phyloP scores from a whole-genome alignment of 1,140 invertebrate species.

The Apis cerana region DNA sequence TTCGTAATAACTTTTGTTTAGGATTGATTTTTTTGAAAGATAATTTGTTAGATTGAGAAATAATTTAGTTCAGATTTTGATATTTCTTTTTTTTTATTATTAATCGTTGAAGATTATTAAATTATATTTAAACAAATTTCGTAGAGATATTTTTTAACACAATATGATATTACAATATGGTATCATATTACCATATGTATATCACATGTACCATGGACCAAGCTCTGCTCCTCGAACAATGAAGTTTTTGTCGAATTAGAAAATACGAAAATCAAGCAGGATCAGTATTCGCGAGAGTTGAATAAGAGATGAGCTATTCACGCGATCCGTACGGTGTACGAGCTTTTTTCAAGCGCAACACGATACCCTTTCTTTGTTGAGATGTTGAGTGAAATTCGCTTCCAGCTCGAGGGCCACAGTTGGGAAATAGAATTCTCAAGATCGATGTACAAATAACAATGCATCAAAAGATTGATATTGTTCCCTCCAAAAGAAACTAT shows the following conservation, averaged over 20 bases:
- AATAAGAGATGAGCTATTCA: constrained; percentile 27
- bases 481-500: neutral
- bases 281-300: neutral
- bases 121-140: too few relatives aligned
- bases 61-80: too few relatives aligned
- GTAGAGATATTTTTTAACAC: too few relatives aligned
- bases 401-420: neutral
- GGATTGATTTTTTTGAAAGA: too few relatives aligned
- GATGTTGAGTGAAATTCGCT: constrained; percentile 1
- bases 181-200: too few relatives aligned
- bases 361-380: neutral
- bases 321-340: neutral
- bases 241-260: neutral
- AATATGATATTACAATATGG: too few relatives aligned
- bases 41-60: too few relatives aligned
- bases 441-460: constrained; percentile 8
- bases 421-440: constrained; percentile 12
- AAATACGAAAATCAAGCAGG: neutral
- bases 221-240: neutral
- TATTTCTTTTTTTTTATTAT: too few relatives aligned
- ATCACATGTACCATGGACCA: too few relatives aligned
- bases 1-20: too few relatives aligned
- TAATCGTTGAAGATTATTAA: too few relatives aligned
- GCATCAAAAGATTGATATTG: constrained; percentile 24
- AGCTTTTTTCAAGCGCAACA: neutral